phyloP scores from a whole-genome alignment of 2,797 vertebrate genomes.

The Hozukius guyotensis region DNA sequence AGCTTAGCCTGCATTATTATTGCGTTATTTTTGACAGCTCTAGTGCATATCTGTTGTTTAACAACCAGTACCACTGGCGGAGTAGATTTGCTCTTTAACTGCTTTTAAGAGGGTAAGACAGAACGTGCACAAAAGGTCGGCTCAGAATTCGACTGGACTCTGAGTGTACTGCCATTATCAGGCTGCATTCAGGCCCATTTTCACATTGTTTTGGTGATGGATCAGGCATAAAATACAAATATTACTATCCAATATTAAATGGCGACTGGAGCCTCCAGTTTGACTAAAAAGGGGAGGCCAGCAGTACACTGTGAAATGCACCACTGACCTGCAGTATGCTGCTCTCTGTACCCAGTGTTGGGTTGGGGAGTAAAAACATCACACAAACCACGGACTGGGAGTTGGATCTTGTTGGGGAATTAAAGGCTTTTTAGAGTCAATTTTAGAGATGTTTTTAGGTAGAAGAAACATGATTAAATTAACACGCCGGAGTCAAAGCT shows the following conservation, averaged over 20 bases:
- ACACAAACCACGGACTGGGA: background rate
- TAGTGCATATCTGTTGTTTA: too few relatives aligned
- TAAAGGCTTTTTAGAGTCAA: background rate
- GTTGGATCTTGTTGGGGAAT: background rate
- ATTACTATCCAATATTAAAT: background rate
- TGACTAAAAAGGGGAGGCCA: conserved; percentile 10
- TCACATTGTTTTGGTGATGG: background rate
- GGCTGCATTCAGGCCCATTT: background rate
- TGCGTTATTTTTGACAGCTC: too few relatives aligned
- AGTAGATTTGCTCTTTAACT: too few relatives aligned
- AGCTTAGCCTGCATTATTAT: too few relatives aligned
- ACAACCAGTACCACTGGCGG: too few relatives aligned
- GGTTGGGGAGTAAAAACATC: background rate
- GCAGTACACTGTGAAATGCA: conserved; percentile 62
- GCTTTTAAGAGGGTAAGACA: too few relatives aligned
- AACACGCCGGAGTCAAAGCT: background rate
- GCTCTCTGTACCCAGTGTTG: conserved; percentile 30
- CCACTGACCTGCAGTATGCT: conserved; percentile 70
- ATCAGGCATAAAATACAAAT: conserved; percentile 8
- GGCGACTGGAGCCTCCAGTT: background rate
- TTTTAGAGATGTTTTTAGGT: background rate
- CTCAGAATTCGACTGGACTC: background rate
- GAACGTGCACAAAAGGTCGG: too few relatives aligned
- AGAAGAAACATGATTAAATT: background rate
- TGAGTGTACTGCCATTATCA: background rate